Base-by-base conservation (phyloP, 2,888 invertebrate species). In the Drosophila putrida region DNA sequence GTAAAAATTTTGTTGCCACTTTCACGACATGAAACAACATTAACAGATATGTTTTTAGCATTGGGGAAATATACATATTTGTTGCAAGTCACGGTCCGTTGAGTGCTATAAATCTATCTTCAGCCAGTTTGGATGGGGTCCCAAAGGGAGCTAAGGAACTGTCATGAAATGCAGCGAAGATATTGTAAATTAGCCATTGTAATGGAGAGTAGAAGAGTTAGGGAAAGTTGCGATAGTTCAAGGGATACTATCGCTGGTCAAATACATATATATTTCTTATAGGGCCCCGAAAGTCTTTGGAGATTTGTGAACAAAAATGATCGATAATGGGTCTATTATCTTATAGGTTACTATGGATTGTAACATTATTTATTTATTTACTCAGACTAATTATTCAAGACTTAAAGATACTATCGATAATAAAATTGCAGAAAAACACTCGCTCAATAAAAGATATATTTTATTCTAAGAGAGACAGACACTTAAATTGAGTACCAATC, bases 71-170 rank as follows among this genome's bases (percentile, higher is more conserved):
- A 71, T 53, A 43, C 20, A 64, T 43, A 65, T 74, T 65, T 65
- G 58, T 10, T 71, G 43, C 58, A 71, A 71, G 46, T 62, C 47
- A 53, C 43, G 39, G 55, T 49, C 73, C 27, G 38, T 49, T 50
- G 65, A 51, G 60, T n/a, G 15, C 65, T 10, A 76, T 77, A 76
- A 76, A 75, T 75, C 77, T 77, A 31, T 62, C 50, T 13, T 9
- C 68, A 41, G 49, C 13, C 51, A 31, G 4, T 0, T 33, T 20
- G 9, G 35, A 28, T 25, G 11, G 13, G 15, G 15, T 20, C n/a
- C n/a, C 6, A 8, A 36, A 11, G 28, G 36, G 20, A 50, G 25
- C 11, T 11, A 10, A 9, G 39, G 5, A 35, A 11, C 41, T 41
- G 28, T 43, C 33, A 25, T 10, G 43, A 15, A 38, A n/a, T 28